These are phyloP conservation scores for Cossypha niveicapilla DNA, from an alignment of 2,797 vertebrate species.

Conservation along the genomic window DNA sequence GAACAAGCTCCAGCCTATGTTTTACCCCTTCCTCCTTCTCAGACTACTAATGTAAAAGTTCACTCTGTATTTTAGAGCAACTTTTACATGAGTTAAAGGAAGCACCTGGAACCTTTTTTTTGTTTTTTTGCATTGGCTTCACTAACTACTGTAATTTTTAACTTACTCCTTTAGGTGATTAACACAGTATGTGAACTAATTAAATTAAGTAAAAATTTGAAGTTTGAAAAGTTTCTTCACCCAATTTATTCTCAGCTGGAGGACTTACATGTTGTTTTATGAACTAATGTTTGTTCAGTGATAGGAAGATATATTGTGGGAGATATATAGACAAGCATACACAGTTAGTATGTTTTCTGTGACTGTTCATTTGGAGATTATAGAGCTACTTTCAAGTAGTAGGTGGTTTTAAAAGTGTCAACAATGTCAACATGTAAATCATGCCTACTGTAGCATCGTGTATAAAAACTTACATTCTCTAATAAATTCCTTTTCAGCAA, in stretches of 20 bases:
- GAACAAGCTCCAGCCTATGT: neutral
- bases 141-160: slow-evolving; percentile 87
- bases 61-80: slow-evolving; percentile 40
- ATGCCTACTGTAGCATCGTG: slow-evolving; percentile 76
- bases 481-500: slow-evolving; percentile 99
- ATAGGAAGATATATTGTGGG: neutral
- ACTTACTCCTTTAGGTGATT: slow-evolving; percentile 83
- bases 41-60: slow-evolving; percentile 59
- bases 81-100: slow-evolving; percentile 61
- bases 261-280: slow-evolving; percentile 77
- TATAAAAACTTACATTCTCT: slow-evolving; percentile 84
- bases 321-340: neutral
- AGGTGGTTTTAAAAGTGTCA: slow-evolving; percentile 54
- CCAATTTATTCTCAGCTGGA: slow-evolving; percentile 64
- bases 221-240: slow-evolving; percentile 53
- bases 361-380: slow-evolving; percentile 46
- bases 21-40: slow-evolving; percentile 11
- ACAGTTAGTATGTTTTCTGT: slow-evolving; percentile 11
- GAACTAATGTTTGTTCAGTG: slow-evolving; percentile 13
- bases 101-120: slow-evolving; percentile 51
- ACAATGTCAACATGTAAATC: slow-evolving; percentile 81
- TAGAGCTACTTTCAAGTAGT: slow-evolving; percentile 35
- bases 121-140: slow-evolving; percentile 78
- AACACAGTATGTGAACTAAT: slow-evolving; percentile 81
- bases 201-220: slow-evolving; percentile 58